Conservation (phyloP, 1,140 invertebrate genomes). For the Theocolax elegans region DNA sequence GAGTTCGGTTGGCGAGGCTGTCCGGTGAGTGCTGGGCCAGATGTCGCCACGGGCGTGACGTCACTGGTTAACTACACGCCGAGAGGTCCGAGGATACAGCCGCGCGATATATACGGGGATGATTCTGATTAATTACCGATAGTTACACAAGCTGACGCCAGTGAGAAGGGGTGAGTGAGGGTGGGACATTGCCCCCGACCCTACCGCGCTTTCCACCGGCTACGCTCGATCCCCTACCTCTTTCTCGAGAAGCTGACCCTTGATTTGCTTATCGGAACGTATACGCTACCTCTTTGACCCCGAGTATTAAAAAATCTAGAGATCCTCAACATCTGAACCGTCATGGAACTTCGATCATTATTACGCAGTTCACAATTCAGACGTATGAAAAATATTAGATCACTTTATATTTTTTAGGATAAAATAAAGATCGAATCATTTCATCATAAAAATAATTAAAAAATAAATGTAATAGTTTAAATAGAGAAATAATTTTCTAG, state of each 20-base stretch:
- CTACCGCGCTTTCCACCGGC: slow-evolving; percentile 4
- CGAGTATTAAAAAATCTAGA: too few relatives aligned
- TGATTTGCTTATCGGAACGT: slow-evolving; percentile 1
- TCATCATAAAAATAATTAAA: too few relatives aligned
- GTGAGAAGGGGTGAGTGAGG: slow-evolving; percentile 20
- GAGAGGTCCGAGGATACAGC: slow-evolving; percentile 50
- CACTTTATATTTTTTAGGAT: too few relatives aligned
- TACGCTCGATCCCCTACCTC: not conserved
- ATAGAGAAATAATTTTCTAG: too few relatives aligned
- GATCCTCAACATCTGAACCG: too few relatives aligned
- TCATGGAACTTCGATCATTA: too few relatives aligned
- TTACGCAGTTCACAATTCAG: too few relatives aligned
- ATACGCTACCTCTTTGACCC: too few relatives aligned
- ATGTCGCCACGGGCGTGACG: slow-evolving; percentile 68
- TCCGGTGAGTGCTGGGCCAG: slow-evolving; percentile 57
- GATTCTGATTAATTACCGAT: slow-evolving; percentile 69
- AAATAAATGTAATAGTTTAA: too few relatives aligned
- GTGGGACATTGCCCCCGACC: not conserved
- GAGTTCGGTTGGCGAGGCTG: not conserved
- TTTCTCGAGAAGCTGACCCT: not conserved
- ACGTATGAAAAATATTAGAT: too few relatives aligned
- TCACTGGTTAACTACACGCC: slow-evolving; percentile 66
- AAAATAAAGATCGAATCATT: too few relatives aligned
- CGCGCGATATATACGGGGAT: slow-evolving; percentile 58
- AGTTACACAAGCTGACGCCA: slow-evolving; percentile 67